Evolutionary conservation across 2,888 invertebrate species (phyloP), one percentile per base, ranked within the genome.

Genomic region (Sturmia bella): DNA sequence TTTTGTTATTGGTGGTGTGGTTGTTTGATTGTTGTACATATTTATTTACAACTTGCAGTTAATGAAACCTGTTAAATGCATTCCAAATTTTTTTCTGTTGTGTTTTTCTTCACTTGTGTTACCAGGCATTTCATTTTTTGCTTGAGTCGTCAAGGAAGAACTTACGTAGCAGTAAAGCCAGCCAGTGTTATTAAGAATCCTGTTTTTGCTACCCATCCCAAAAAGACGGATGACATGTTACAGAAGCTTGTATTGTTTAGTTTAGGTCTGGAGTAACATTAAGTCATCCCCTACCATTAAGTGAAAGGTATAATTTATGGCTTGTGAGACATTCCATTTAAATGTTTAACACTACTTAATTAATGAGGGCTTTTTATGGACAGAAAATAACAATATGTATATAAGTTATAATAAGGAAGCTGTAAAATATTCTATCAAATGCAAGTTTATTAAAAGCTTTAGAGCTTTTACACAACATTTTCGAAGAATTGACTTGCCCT

Each of bases 21-120:
- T 45, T 32, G 61, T 45, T 41, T 21, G 19, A 24, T 50, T 24
- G 11, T 54, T 45, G 27, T 45, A 43, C 37, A 70, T 57, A 54
- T 68, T 68, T 76, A 43, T 76, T 68, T 43, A 52, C 61, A 76
- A 61, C 61, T 69, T 61, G 76, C 43, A 73, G 64, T 66, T 78
- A 73, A 78, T 73, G 66, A 61, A 72, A 79, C 78, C 78, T 61
- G 78, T 59, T 68, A 72, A 78, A 72, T 66, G 50, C 48, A 78
- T 64, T 57, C 50, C 64, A 32, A 41, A 27, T n/a, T 9, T 64
- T 63, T 48, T 74, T 21, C 52, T 27, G 17, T 17, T 19, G 64
- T 56, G 50, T 41, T 37, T 37, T 69, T 37, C 57, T 57, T 63
- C n/a, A n/a, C n/a, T n/a, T 37, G 54, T 56, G 68, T 54, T 61